A percentile compares a stretch with the other conserved stretches of the same genome.
Conservation (phyloP, 53 echinoderm and acorn worm species). For the Holothuria leucospilota region DNA sequence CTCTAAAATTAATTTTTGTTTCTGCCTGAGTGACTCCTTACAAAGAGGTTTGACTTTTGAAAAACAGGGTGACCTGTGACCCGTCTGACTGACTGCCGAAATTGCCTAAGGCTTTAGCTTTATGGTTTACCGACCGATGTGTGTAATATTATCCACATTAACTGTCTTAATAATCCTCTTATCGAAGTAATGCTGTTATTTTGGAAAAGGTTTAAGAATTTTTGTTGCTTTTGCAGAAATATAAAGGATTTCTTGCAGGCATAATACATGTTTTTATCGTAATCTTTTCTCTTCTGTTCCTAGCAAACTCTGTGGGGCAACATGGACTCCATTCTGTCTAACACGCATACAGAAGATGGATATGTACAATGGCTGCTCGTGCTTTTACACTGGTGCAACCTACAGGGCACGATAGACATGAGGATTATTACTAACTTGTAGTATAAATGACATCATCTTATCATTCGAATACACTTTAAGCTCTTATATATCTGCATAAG, state of each 20-base stretch:
- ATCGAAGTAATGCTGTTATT: slow-evolving; percentile 35
- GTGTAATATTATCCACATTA: slow-evolving; percentile 45
- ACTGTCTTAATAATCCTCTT: slow-evolving; percentile 31
- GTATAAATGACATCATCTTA: no score
- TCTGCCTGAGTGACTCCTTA: slow-evolving; percentile 6
- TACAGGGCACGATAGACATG: no score
- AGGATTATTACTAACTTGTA: no score
- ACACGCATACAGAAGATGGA: not conserved
- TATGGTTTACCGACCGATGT: slow-evolving; percentile 36
- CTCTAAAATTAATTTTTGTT: slow-evolving; percentile 37
- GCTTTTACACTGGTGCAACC: no score
- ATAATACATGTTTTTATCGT: slow-evolving; percentile 38
- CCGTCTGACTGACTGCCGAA: slow-evolving; percentile 23
- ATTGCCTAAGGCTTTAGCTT: slow-evolving; percentile 20
- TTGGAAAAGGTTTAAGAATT: slow-evolving; percentile 23
- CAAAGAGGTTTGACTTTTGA: slow-evolving; percentile 21
- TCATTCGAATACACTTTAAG: no score
- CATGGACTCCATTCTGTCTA: slow-evolving; percentile 1
- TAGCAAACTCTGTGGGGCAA: slow-evolving; percentile 21
- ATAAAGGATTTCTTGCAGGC: slow-evolving; percentile 34
- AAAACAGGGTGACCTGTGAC: slow-evolving; percentile 22
- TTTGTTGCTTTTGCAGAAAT: slow-evolving; percentile 23
- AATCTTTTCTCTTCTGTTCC: slow-evolving; percentile 16
- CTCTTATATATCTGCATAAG: no score
- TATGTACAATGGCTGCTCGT: not conserved